Evolutionary conservation across 2,797 vertebrate genomes (phyloP), one percentile per base, ranked within the genome.

Genomic region (Sebastes variabilis): DNA sequence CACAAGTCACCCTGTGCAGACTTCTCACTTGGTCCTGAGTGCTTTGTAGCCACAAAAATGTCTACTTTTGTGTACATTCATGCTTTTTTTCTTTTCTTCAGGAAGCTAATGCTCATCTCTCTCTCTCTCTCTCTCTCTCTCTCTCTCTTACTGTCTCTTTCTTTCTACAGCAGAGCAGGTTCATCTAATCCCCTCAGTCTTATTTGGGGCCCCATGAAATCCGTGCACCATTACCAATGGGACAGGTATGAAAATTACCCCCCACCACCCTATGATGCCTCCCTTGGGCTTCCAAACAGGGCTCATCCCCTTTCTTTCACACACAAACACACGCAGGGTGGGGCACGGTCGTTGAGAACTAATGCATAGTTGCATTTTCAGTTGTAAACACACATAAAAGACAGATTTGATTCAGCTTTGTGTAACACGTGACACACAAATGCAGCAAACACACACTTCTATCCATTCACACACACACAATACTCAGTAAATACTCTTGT

Each of bases 191-290:
- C 87, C 56, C 16, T 80, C 65, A 71, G 78, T 90, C 84, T 87
- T 79, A 85, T 90, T 79, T 85, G 89, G 80, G 88, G 88, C 90
- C 89, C 86, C 36, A 14, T 88, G 69, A 89, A 87, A 92, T 92
- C 84, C 64, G 12, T 70, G 69, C 76, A 83, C 81, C 85, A 93
- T 93, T 93, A 93, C 90, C 82, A 91, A 84, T 65, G 46, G 79
- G 69, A 91, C 92, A 93, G 92, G 91, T 93, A 93, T 94, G 93
- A 93, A 94, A 94, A 94, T 93, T 84, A 89, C 90, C 83, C 72
- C 55, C 55, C 25, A 34, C 64, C 69, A 64, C 79, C 66, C 69
- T 5, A 4, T 79, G 81, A 87, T 80, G 66, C 74, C 3, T 25
- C 72, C 77, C 20, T 36, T 30, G 67, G 74, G 70, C 76, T 80